Percentiles rank a stretch among this genome's conserved stretches.
Evolutionary conservation across 2,797 vertebrate species (phyloP).

Genomic region (Nothura maculosa): DNA sequence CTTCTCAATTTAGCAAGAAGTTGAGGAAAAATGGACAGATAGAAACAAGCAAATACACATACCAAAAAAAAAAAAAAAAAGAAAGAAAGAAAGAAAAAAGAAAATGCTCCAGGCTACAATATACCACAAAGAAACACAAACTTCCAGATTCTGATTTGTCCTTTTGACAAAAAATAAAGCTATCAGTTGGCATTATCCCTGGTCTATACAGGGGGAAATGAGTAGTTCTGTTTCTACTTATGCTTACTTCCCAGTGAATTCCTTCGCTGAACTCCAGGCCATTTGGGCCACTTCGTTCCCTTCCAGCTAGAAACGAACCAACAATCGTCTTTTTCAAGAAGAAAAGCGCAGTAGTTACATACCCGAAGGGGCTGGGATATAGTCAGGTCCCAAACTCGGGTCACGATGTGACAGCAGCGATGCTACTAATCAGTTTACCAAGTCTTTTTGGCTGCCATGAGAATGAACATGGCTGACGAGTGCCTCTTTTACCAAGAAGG

Average conservation of each 20-base stretch:
- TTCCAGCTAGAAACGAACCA: not conserved
- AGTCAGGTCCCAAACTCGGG: not conserved
- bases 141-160: not conserved
- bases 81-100: too few relatives aligned
- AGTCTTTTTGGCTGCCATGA: constrained; percentile 19
- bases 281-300: not conserved
- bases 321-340: not conserved
- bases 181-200: not conserved
- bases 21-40: not conserved
- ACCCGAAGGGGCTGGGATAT: not conserved
- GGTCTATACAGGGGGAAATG: accelerated
- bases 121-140: not conserved
- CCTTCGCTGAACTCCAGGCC: not conserved
- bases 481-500: constrained; percentile 13
- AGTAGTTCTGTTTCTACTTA: not conserved
- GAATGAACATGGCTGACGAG: constrained; percentile 8
- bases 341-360: not conserved
- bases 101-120: not conserved
- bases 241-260: not conserved
- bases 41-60: not conserved
- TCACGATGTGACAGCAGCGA: not conserved
- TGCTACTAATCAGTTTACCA: constrained; percentile 21
- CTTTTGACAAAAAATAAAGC: not conserved
- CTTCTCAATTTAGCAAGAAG: not conserved
- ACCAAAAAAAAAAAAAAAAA: not conserved